Evolutionary conservation across 2,888 invertebrate species (phyloP), one percentile per base, ranked within the genome.

Genomic region (Hydraecia micacea): DNA sequence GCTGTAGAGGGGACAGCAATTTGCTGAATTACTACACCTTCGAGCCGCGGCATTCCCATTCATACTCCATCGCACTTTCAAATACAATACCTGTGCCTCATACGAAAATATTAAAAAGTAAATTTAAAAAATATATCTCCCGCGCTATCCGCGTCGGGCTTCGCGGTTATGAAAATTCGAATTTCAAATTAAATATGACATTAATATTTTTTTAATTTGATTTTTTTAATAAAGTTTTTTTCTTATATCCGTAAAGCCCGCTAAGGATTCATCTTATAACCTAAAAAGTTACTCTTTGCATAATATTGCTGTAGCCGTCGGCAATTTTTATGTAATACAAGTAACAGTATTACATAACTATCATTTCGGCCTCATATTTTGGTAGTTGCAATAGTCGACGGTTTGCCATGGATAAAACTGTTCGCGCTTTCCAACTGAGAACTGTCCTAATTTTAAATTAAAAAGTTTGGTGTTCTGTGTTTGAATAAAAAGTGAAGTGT

Each of bases 251-350:
- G 65, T 66, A 66, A 36, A 69, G 65, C 86, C 88, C 88, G 88
- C 75, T 86, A 90, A 92, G 91, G 91, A 92, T 92, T 91, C 91
- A 87, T 89, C 83, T 90, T 86, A 91, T 92, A 93, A 92, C 93
- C 79, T 93, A 93, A 93, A 95, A 84, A 84, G 66, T 82, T 76
- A 85, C 63, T 89, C 90, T 90, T 89, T 89, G 90, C 89, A 89
- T 82, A 88, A 88, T 86, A 94, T 91, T 86, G 81, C 81, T 79
- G 91, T 92, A 85, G 93, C 95, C 93, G 92, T 86, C 93, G 94
- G 95, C 95, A 88, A 93, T 95, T 95, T 96, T 96, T 96, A 96
- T 96, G 94, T 96, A 96, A 96, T 94, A 94, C 92, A 91, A 92
- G 95, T 95, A 95, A 96, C 94, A 93, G 94, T 92, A 91, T 96